Conservation (phyloP, 1,140 invertebrate species). For the Ladona fulva region DNA sequence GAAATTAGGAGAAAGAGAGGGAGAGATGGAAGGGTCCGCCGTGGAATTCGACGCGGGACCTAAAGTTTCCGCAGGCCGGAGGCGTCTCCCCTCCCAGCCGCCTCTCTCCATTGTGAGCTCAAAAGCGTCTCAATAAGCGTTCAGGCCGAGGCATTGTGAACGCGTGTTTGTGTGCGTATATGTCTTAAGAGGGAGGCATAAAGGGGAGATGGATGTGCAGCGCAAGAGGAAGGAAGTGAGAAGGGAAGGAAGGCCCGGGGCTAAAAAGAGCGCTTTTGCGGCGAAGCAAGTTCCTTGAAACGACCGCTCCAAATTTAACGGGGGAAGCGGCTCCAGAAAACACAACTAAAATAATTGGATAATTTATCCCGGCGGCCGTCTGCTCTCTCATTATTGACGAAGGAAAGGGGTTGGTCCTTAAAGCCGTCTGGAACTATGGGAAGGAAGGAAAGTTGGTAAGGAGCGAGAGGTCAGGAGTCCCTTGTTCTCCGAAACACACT, state of each 20-base stretch:
- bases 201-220: background rate
- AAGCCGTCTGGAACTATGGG: no score
- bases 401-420: background rate
- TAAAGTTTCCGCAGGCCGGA: background rate
- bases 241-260: background rate
- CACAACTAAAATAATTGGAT: constrained; percentile 7
- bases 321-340: background rate
- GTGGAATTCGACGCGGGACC: background rate
- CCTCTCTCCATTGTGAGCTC: background rate
- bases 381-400: background rate
- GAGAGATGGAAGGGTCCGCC: background rate
- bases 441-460: background rate
- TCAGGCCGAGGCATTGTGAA: background rate
- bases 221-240: background rate
- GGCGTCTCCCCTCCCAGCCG: background rate
- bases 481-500: background rate
- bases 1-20: background rate
- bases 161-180: background rate
- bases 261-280: background rate
- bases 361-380: background rate
- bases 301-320: background rate
- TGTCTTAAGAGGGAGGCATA: background rate
- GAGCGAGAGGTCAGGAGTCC: background rate
- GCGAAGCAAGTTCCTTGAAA: background rate
- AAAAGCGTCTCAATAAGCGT: background rate